Evolutionary conservation across 2,113 vertebrate species (phyloP).

Genomic region (Acrocephalus arundinaceus): DNA sequence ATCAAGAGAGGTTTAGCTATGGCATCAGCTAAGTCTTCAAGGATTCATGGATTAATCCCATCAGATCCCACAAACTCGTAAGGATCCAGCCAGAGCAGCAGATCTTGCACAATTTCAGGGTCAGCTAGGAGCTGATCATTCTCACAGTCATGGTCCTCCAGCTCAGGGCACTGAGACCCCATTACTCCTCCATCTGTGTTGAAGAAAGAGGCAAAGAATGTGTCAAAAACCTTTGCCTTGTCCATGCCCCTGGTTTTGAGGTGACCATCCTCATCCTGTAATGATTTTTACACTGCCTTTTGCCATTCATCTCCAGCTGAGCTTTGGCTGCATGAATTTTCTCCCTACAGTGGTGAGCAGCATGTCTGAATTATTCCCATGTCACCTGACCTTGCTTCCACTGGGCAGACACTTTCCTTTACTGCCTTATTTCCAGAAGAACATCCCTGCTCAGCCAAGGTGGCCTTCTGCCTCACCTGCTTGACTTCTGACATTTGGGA

Average conservation of each 20-base stretch:
- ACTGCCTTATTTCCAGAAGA: neutral
- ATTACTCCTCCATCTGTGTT: neutral
- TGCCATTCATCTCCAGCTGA: neutral
- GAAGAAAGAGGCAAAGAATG: neutral
- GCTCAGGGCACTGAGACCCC: neutral
- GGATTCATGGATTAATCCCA: neutral
- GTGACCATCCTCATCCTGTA: neutral
- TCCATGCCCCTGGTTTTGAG: neutral
- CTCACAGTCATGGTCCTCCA: neutral
- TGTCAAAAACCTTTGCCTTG: neutral
- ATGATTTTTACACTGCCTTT: neutral
- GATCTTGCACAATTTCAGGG: neutral
- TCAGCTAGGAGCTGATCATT: neutral
- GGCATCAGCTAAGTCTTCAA: neutral
- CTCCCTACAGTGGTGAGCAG: neutral
- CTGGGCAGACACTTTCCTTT: neutral
- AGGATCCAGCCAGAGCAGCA: neutral
- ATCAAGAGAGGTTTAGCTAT: neutral
- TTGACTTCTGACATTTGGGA: neutral
- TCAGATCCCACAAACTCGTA: neutral
- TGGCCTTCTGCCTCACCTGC: rapidly evolving
- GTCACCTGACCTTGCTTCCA: neutral
- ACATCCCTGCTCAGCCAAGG: neutral
- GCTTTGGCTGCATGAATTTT: neutral
- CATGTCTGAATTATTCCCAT: neutral